Percentiles rank a stretch among this genome's conserved stretches.
phyloP scores from a whole-genome alignment of 2,888 invertebrate genomes.

The Sisyra nigra region DNA sequence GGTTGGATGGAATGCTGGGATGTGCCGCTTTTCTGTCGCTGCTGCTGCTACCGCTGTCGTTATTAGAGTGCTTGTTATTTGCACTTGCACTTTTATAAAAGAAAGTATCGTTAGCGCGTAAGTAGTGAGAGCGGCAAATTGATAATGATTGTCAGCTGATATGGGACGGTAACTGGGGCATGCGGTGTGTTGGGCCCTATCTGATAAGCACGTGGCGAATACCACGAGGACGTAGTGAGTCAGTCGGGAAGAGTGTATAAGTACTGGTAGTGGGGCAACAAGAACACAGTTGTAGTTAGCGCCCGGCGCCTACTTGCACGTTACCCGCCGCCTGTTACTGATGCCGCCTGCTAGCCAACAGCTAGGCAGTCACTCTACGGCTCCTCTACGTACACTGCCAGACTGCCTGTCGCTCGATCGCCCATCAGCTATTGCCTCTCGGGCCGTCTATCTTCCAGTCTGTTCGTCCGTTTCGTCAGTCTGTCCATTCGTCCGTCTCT shows the following conservation, averaged over 20 bases:
- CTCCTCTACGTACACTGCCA: background rate
- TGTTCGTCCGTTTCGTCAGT: background rate
- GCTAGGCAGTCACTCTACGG: background rate
- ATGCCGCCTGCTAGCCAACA: slow-evolving; percentile 1
- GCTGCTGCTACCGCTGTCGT: no score
- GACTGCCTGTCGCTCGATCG: background rate
- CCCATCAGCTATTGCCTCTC: background rate
- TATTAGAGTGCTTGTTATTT: no score
- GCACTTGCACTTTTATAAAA: no score
- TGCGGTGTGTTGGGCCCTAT: slow-evolving; percentile 1
- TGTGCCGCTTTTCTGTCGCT: no score
- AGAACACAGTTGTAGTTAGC: slow-evolving; percentile 2
- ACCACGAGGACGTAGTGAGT: slow-evolving; percentile 2
- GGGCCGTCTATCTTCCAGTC: background rate
- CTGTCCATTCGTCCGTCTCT: no score
- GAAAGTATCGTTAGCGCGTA: no score
- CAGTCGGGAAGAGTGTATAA: slow-evolving; percentile 2
- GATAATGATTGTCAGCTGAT: background rate
- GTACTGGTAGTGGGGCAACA: slow-evolving; percentile 1
- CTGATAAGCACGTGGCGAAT: slow-evolving; percentile 2
- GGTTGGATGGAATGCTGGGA: no score
- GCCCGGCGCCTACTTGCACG: slow-evolving; percentile 5
- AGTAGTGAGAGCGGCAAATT: no score
- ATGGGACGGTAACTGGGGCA: background rate
- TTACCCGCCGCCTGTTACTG: background rate